Evolutionary conservation across 2,797 vertebrate genomes (phyloP).

Genomic region (Paguma larvata): DNA sequence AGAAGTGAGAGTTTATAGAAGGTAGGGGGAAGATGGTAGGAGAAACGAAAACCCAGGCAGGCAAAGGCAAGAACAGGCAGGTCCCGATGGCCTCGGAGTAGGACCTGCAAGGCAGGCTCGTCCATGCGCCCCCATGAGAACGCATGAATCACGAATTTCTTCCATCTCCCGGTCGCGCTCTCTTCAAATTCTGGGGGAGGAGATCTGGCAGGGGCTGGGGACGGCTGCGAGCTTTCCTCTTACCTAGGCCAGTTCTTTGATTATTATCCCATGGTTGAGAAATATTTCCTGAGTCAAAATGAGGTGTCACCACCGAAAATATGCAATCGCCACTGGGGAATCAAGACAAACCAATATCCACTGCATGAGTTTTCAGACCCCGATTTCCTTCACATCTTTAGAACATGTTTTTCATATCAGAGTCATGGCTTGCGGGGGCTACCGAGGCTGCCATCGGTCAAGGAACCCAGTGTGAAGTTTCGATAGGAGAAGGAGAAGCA

Average conservation of each 20-base stretch:
- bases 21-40: too few relatives aligned
- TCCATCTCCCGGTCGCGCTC: not conserved
- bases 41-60: too few relatives aligned
- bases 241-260: not conserved
- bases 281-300: not conserved
- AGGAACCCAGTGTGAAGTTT: not conserved
- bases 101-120: too few relatives aligned
- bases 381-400: not conserved
- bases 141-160: rapidly evolving
- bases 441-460: not conserved
- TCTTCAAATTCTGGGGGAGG: not conserved
- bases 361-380: not conserved
- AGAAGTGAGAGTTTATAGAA: not conserved
- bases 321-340: not conserved
- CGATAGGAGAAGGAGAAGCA: not conserved
- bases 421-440: not conserved
- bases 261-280: not conserved
- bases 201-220: not conserved
- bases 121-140: not conserved
- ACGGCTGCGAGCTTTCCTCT: not conserved
- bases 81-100: not conserved
- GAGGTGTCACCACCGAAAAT: not conserved
- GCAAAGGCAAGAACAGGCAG: too few relatives aligned
- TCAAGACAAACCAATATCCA: not conserved
- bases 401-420: not conserved